Percentiles rank a stretch among this genome's conserved stretches.
phyloP scores from a whole-genome alignment of 2,113 vertebrate species.

The Paraplagusia blochii region DNA sequence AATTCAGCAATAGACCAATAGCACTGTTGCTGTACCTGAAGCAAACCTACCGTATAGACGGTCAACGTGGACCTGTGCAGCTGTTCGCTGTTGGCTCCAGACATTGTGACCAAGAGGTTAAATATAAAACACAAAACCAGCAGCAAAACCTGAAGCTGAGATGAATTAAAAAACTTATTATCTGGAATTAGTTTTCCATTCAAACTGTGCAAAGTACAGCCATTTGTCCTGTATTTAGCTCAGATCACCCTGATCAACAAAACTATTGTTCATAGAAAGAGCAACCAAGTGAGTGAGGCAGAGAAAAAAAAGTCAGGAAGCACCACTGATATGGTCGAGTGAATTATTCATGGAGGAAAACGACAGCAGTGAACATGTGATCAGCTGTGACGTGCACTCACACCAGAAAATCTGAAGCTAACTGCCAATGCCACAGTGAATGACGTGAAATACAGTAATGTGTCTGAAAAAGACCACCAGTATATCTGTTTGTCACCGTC shows the following conservation, averaged over 20 bases:
- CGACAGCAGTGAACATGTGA: constrained; percentile 30
- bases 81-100: constrained; percentile 73
- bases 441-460: not conserved
- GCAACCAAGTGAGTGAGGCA: constrained; percentile 24
- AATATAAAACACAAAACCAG: constrained; percentile 7
- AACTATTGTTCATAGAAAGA: constrained; percentile 53
- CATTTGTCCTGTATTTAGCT: constrained; percentile 1
- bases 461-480: not conserved
- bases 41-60: constrained; percentile 71
- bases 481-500: no score
- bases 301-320: constrained; percentile 42
- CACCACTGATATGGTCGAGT: constrained; percentile 63
- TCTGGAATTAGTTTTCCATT: constrained; percentile 22
- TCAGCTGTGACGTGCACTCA: constrained; percentile 37
- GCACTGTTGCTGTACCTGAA: no score
- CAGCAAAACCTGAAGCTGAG: not conserved
- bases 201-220: constrained; percentile 7
- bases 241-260: constrained; percentile 12
- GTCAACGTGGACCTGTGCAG: constrained; percentile 73
- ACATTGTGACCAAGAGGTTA: constrained; percentile 56
- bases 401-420: constrained; percentile 29
- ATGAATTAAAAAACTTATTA: not conserved
- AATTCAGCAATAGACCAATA: no score
- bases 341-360: constrained; percentile 72
- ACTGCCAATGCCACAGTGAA: not conserved